These are phyloP conservation scores for Percina caprodes DNA, from an alignment of 2,113 vertebrate species.

Conservation along the genomic window DNA sequence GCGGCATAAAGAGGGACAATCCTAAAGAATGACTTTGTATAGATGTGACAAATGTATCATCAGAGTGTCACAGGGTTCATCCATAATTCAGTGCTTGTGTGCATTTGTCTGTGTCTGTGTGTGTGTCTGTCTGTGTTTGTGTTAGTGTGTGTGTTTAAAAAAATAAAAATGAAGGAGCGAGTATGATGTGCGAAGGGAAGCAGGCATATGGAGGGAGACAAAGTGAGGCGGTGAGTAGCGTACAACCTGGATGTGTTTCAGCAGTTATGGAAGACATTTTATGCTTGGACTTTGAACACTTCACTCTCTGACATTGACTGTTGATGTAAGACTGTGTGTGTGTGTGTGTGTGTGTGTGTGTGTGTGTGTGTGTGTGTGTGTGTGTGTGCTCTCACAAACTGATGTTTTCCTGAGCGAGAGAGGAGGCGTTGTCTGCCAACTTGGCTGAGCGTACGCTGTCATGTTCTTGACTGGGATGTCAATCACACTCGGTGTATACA, in stretches of 20 bases:
- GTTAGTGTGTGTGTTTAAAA: slow-evolving; percentile 11
- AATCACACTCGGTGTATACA: slow-evolving; percentile 60
- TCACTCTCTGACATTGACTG: slow-evolving; percentile 37
- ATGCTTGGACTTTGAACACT: slow-evolving; percentile 52
- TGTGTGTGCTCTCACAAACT: slow-evolving; percentile 53
- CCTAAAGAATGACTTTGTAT: slow-evolving; percentile 71
- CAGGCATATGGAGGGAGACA: slow-evolving; percentile 57
- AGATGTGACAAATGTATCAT: slow-evolving; percentile 79
- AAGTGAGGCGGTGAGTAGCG: slow-evolving; percentile 50
- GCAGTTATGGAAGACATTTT: slow-evolving; percentile 57
- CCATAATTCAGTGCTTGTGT: slow-evolving; percentile 75
- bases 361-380: background rate
- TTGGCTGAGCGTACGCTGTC: slow-evolving; percentile 57
- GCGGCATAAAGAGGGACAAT: slow-evolving; percentile 71
- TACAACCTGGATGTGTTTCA: slow-evolving; percentile 67
- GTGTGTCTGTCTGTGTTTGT: slow-evolving; percentile 11
- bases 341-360: slow-evolving; percentile 1
- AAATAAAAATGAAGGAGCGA: background rate
- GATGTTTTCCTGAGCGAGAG: slow-evolving; percentile 70
- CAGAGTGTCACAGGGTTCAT: slow-evolving; percentile 74
- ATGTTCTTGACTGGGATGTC: slow-evolving; percentile 68
- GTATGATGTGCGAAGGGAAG: slow-evolving; percentile 49
- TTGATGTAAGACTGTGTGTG: slow-evolving; percentile 23
- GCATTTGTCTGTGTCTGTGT: slow-evolving; percentile 42
- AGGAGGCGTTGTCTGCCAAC: slow-evolving; percentile 55